Percentiles rank a stretch among this genome's conserved stretches.
Conservation (phyloP, 2,888 invertebrate genomes). For the Odontothrips loti region DNA sequence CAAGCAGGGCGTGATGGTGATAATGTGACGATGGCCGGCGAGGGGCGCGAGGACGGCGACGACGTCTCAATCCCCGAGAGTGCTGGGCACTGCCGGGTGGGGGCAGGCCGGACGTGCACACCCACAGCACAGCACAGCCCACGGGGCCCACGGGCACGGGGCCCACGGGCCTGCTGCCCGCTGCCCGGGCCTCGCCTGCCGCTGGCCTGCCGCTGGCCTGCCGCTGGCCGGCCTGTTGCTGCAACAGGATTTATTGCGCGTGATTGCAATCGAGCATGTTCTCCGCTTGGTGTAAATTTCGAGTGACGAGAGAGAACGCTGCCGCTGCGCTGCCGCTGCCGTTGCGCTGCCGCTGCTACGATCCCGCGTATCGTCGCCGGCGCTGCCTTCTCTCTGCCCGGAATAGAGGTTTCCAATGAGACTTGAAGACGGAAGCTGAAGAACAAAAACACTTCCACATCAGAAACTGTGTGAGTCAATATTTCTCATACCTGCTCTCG, state of each 20-base stretch:
- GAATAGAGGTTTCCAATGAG: too few relatives aligned
- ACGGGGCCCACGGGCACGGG: not conserved
- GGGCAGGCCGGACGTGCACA: too few relatives aligned
- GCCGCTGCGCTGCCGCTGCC: not conserved
- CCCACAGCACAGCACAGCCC: not conserved
- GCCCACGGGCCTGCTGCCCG: not conserved
- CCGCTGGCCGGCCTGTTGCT: slow-evolving; percentile 6
- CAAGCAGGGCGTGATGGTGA: too few relatives aligned
- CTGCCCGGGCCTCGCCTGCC: not conserved
- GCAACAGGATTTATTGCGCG: slow-evolving; percentile 12
- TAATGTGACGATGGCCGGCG: too few relatives aligned
- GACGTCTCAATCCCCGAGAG: too few relatives aligned
- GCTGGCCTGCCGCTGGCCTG: not conserved
- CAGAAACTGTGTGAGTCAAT: too few relatives aligned
- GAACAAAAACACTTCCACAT: too few relatives aligned
- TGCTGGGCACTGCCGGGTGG: too few relatives aligned
- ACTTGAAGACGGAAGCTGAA: too few relatives aligned
- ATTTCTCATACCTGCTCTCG: too few relatives aligned
- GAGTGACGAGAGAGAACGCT: slow-evolving; percentile 12
- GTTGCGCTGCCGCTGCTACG: not conserved
- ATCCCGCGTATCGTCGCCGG: not conserved
- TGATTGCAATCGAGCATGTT: slow-evolving; percentile 26
- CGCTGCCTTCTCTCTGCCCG: not conserved
- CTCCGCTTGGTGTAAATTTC: slow-evolving; percentile 17
- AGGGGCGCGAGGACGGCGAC: too few relatives aligned